Conservation (phyloP, 92 coral and sea anemone genomes). For the Paragorgia papillata region DNA sequence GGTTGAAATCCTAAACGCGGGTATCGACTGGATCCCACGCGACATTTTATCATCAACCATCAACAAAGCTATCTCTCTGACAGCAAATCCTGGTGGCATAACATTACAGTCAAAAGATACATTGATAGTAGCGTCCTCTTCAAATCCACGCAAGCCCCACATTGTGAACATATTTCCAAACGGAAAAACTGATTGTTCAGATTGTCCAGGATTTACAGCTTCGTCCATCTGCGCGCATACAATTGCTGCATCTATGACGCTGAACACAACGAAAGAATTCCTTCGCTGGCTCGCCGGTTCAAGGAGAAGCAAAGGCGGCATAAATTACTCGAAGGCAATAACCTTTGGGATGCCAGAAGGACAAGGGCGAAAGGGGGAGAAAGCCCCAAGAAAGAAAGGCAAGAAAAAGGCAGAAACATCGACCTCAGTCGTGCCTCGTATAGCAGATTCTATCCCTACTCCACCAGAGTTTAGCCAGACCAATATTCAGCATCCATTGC, state of each 20-base stretch:
- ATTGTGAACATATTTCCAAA: conserved; percentile 45
- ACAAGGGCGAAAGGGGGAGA: conserved; percentile 27
- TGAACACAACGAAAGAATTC: conserved; percentile 12
- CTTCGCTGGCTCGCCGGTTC: conserved; percentile 48
- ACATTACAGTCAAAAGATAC: conserved; percentile 41
- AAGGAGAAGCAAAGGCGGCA: conserved; percentile 47
- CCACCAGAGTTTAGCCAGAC: too few relatives aligned
- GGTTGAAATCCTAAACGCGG: conserved; percentile 20
- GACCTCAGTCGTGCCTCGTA: conserved; percentile 9
- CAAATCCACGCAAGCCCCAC: conserved; percentile 54
- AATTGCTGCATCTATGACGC: conserved; percentile 44
- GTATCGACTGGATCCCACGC: conserved; percentile 52
- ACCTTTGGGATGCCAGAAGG: conserved; percentile 52
- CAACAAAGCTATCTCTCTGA: conserved; percentile 39
- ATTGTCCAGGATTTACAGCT: conserved; percentile 47
- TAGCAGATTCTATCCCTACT: not conserved
- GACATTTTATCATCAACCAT: conserved; percentile 38
- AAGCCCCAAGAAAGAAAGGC: not conserved
- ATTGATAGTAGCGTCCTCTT: conserved; percentile 40
- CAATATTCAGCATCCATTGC: too few relatives aligned
- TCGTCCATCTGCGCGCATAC: conserved; percentile 53
- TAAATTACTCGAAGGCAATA: conserved; percentile 41
- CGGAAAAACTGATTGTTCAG: conserved; percentile 45
- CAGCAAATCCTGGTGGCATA: conserved; percentile 7
- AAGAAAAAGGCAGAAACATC: not conserved